A percentile compares a stretch with the other conserved stretches of the same genome.
phyloP scores from a whole-genome alignment of 2,113 vertebrate genomes.

The Colinus virginianus region DNA sequence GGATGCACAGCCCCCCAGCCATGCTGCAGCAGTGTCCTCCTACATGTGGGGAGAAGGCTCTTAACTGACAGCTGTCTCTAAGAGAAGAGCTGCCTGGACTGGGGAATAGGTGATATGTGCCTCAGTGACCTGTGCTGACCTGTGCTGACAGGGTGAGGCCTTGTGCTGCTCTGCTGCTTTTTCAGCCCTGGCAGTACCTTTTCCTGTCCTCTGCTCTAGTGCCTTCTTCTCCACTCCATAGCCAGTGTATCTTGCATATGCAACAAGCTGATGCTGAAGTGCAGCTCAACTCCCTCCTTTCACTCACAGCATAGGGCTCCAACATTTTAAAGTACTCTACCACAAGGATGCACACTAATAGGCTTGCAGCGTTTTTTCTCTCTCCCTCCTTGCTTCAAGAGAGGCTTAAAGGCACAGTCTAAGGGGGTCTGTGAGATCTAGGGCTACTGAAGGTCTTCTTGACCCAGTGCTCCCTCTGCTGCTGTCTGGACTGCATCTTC shows the following conservation, averaged over 20 bases:
- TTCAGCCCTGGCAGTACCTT: neutral
- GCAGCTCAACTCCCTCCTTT: neutral
- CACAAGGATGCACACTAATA: fast-evolving
- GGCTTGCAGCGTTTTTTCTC: neutral
- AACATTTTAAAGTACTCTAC: neutral
- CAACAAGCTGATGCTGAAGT: neutral
- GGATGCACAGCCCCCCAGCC: neutral
- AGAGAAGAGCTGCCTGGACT: neutral
- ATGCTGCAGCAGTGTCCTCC: neutral
- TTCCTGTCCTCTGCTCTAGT: neutral
- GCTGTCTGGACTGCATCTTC: neutral
- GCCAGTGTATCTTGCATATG: neutral
- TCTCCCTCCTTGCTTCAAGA: neutral
- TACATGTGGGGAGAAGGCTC: neutral
- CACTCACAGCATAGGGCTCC: neutral
- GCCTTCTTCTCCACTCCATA: neutral
- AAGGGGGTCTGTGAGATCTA: neutral
- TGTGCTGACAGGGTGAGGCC: neutral
- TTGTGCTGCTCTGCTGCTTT: neutral
- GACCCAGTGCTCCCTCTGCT: neutral
- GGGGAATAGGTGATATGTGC: neutral
- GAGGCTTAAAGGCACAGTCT: neutral
- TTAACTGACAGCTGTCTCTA: neutral
- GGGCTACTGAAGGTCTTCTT: neutral
- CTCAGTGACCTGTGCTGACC: neutral